Base-by-base conservation (phyloP, 2,888 invertebrate genomes). In the Hydraecia micacea region DNA sequence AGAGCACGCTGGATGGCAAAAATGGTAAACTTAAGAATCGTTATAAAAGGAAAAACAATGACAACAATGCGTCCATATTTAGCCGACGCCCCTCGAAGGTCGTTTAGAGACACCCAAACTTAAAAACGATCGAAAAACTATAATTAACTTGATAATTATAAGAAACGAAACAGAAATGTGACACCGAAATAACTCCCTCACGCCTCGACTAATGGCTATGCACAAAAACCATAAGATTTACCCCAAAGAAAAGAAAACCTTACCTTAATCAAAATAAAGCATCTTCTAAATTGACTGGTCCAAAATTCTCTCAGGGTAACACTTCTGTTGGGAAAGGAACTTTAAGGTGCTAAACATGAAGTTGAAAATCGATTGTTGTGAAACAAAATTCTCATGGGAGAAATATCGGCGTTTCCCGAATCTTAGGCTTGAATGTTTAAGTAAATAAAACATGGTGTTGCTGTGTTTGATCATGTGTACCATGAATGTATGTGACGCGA, bases 121-220 rank as follows among this genome's bases (percentile, higher is more conserved):
- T 39, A 72, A 73, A 62, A 80, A 73, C 70, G 74, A 73, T 74
- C 67, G 58, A 85, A 87, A 88, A 87, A 90, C 83, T 80, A 85
- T 87, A 86, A 85, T 90, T 90, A 91, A 91, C 90, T 90, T 86
- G 87, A 86, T 80, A 84, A 82, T 89, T 87, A 82, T 82, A 85
- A 80, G 81, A 82, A 86, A 88, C 89, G 89, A 91, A 91, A 91
- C 80, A 36, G 91, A 88, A 91, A 91, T 88, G 84, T 87, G 85
- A 91, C 87, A 91, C 92, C 79, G 79, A 91, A 92, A 92, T 91
- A 91, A 87, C 84, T 88, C 88, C 91, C 91, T 91, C 90, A 87
- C 90, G 89, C 88, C 86, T 85, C 89, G 69, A 80, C 88, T 91
- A 91, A 92, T 91, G 91, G 90, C 72, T 84, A 78, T 82, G 80